These are phyloP conservation scores for Gambelia wislizenii DNA, from an alignment of 2,797 vertebrate genomes.

Conservation along the genomic window DNA sequence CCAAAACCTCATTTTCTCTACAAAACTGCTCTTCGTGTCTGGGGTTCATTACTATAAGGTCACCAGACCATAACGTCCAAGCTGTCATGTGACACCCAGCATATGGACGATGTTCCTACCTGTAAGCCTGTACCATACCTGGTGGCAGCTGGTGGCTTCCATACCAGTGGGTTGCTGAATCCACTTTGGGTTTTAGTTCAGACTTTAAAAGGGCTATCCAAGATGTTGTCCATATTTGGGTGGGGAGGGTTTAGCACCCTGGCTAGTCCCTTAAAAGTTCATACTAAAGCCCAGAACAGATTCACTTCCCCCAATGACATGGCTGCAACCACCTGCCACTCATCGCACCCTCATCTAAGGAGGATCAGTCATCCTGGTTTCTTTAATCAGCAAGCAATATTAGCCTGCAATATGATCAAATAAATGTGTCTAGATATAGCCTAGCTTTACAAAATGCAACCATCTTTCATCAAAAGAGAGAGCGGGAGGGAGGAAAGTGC, in stretches of 20 bases:
- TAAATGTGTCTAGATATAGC: background rate
- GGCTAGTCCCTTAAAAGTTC: too few relatives aligned
- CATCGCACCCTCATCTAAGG: background rate
- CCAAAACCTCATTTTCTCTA: background rate
- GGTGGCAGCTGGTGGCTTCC: too few relatives aligned
- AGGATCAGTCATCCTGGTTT: background rate
- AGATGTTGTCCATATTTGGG: too few relatives aligned
- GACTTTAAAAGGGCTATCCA: too few relatives aligned
- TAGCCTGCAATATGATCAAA: background rate
- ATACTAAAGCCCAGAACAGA: too few relatives aligned
- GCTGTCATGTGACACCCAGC: background rate
- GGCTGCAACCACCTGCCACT: too few relatives aligned
- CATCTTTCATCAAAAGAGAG: constrained; percentile 1
- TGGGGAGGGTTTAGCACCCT: too few relatives aligned
- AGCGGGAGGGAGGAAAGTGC: background rate
- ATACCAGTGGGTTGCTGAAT: too few relatives aligned
- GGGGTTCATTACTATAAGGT: background rate
- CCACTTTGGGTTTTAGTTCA: too few relatives aligned
- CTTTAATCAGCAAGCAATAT: background rate
- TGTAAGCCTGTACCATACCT: background rate
- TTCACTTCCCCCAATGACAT: too few relatives aligned
- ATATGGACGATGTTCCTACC: background rate
- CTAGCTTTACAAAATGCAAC: background rate
- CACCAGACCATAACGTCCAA: background rate
- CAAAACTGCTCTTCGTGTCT: background rate